Percentiles rank a stretch among this genome's conserved stretches.
phyloP scores from a whole-genome alignment of 1,140 invertebrate genomes.

The Lysiphlebus fabarum region DNA sequence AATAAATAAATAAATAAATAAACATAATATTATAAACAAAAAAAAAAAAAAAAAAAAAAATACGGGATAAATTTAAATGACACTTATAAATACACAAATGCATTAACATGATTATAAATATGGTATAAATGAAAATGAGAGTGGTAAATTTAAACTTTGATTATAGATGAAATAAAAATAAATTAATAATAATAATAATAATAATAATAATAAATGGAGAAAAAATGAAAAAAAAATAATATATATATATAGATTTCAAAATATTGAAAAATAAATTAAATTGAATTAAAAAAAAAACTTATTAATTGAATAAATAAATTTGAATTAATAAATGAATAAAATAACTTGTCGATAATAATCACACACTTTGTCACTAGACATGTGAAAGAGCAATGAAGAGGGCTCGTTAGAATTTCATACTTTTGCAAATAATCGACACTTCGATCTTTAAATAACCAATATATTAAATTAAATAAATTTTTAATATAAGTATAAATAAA shows the following conservation, averaged over 20 bases:
- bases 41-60: slow-evolving; percentile 14
- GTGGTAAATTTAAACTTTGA: slow-evolving; percentile 31
- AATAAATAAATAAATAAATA: too few species aligned
- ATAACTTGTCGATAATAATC: slow-evolving; percentile 34
- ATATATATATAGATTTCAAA: slow-evolving; percentile 9
- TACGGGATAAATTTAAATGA: slow-evolving; percentile 18
- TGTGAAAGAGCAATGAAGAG: slow-evolving; percentile 28
- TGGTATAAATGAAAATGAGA: slow-evolving; percentile 33
- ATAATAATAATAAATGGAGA: slow-evolving; percentile 8
- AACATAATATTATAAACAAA: too few species aligned
- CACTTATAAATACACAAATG: slow-evolving; percentile 31
- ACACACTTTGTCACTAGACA: slow-evolving; percentile 43
- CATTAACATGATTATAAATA: slow-evolving; percentile 23
- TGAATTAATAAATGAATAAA: slow-evolving; percentile 28
- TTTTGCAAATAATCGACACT: slow-evolving; percentile 53
- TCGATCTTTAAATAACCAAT: slow-evolving; percentile 39
- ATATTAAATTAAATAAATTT: slow-evolving; percentile 19
- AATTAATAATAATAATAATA: background rate
- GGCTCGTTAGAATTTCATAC: slow-evolving; percentile 53
- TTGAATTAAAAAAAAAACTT: slow-evolving; percentile 17
- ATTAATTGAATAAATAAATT: slow-evolving; percentile 15
- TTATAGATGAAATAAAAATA: slow-evolving; percentile 26
- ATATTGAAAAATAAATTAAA: too few species aligned
- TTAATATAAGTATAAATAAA: too few species aligned
- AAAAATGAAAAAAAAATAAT: too few species aligned